A percentile compares a stretch with the other conserved stretches of the same genome.
phyloP scores from a whole-genome alignment of 2,797 vertebrate genomes.

The Merluccius polli region DNA sequence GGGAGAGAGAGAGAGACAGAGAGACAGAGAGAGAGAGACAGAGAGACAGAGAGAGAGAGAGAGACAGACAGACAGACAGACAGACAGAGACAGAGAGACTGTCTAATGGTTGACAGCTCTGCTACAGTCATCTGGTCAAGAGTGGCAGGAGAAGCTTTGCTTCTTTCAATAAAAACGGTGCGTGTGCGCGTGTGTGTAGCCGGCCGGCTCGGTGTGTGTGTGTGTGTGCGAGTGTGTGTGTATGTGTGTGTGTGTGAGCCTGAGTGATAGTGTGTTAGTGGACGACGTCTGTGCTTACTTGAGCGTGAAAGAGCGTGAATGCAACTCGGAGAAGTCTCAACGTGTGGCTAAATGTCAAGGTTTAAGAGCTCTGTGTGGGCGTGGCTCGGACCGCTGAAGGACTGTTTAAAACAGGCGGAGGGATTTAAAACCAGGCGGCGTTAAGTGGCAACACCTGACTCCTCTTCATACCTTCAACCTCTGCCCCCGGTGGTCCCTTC shows the following conservation, averaged over 20 bases:
- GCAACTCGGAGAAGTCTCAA: background rate
- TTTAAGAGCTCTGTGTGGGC: too few relatives aligned
- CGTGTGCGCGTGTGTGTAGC: conserved; percentile 8
- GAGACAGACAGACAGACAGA: conserved; percentile 7
- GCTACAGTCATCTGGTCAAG: conserved; percentile 44
- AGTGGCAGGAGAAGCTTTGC: conserved; percentile 23
- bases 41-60: too few relatives aligned
- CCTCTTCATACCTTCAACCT: too few relatives aligned
- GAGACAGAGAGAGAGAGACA: too few relatives aligned
- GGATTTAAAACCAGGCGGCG: too few relatives aligned
- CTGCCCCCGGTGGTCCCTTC: too few relatives aligned
- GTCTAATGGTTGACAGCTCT: conserved; percentile 41
- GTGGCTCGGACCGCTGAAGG: too few relatives aligned
- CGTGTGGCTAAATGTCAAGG: too few relatives aligned
- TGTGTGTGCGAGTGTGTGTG: background rate
- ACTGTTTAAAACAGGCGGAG: too few relatives aligned
- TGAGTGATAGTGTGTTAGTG: background rate
- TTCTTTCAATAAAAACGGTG: background rate
- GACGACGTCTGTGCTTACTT: background rate
- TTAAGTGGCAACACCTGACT: too few relatives aligned
- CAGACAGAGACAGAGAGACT: conserved; percentile 36
- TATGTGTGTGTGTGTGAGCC: background rate
- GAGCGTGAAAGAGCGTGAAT: background rate
- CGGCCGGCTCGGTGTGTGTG: conserved; percentile 8
- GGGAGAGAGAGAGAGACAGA: too few relatives aligned